phyloP scores from a whole-genome alignment of 2,113 vertebrate species.

The Vulpes vulpes region DNA sequence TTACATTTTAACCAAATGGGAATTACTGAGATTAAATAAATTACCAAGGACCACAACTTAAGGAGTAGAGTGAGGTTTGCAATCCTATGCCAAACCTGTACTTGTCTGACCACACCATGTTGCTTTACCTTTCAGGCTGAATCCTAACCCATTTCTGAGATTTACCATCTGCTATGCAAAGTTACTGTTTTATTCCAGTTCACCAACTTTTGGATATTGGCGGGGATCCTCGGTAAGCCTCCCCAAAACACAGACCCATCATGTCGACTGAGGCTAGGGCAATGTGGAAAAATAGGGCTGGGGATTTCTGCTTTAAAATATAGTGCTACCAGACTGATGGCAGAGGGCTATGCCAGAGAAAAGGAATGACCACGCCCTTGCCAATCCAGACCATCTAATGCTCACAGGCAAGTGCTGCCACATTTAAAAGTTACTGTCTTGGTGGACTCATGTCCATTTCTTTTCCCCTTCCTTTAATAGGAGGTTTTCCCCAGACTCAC shows the following conservation, averaged over 20 bases:
- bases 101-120: background rate
- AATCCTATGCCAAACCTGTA: background rate
- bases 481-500: conserved; percentile 87
- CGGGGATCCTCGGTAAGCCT: background rate
- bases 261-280: background rate
- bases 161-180: background rate
- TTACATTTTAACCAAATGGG: background rate
- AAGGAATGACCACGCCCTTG: no score
- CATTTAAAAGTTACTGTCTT: background rate
- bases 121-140: background rate
- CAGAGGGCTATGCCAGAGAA: rapidly evolving
- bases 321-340: background rate
- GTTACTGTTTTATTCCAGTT: background rate
- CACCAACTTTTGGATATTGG: background rate
- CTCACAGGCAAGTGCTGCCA: background rate
- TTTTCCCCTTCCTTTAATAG: background rate
- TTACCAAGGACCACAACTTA: background rate
- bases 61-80: background rate
- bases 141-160: background rate
- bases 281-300: background rate
- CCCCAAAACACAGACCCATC: rapidly evolving
- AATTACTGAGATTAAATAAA: background rate
- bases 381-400: background rate
- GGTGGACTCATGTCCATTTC: background rate
- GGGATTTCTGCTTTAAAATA: background rate